Base-by-base conservation (phyloP, 2,113 vertebrate species). In the Micromys minutus region DNA sequence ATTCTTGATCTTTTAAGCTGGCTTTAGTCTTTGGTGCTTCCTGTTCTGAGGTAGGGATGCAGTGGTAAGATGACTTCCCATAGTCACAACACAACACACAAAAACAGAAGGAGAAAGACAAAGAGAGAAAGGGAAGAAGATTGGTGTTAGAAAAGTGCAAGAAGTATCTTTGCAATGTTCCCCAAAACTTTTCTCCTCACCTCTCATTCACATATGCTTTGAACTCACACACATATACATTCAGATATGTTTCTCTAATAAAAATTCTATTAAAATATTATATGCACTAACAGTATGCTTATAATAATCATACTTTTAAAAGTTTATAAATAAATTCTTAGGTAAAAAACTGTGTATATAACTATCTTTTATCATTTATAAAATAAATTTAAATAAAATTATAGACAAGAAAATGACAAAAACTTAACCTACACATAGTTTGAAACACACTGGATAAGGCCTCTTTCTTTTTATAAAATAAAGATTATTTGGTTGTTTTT, bases 351-450 rank as follows among this genome's bases (percentile, higher is more conserved):
- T 94, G 26, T 11, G 80, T 52, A 77, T 59, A 89, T 59, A 75
- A 50, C 89, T 8, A 75, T 74, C 7, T 45, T 94, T 86, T 80
- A 67, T 75, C 94, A 50, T 52, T 77, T 67, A 45, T 52, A 42
- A 95, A 94, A 85, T 92, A 83, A 57, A 59, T 3, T 92, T 31
- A 69, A 93, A 57, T 75, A 47, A 96, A 52, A 84, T 50, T 81
- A 74, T 45, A 89, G 72, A 89, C 75, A 10, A 76, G 19, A 88
- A 77, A 79, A 89, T 86, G 59, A 47, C 34, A 87, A 75, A 93
- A 42, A 6, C 31, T 96, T 26, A 55, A 87, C 94, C 72, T 69
- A 93, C 45, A 34, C 21, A 39, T 72, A 22, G 61, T 81, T 88
- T 61, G 39, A 31, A 29, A 74, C 50, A 26, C 3, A 2, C 36